Percentiles rank a stretch among this genome's conserved stretches.
Evolutionary conservation across 2,888 invertebrate genomes (phyloP).

Genomic region (Desoria tigrina): DNA sequence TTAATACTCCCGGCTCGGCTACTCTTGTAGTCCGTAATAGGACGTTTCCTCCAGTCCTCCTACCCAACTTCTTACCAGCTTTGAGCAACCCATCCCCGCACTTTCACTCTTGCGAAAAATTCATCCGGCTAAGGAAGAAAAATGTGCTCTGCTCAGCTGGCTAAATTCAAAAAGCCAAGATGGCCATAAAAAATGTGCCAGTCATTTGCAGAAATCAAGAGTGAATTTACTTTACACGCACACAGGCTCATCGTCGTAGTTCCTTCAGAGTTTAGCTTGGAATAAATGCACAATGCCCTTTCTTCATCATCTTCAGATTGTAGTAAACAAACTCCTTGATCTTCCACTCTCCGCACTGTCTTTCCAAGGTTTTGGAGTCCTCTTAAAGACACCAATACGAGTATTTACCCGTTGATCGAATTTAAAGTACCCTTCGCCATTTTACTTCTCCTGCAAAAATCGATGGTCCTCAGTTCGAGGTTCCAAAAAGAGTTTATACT

Average conservation of each 20-base stretch:
- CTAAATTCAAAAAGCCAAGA: slow-evolving; percentile 14
- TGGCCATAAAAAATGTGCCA: slow-evolving; percentile 15
- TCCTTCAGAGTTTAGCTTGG: too few species aligned
- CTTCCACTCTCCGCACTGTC: too few species aligned
- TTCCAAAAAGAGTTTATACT: too few species aligned
- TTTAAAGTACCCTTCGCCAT: slow-evolving; percentile 13
- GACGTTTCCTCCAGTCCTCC: too few species aligned
- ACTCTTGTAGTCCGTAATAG: too few species aligned
- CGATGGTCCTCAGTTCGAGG: too few species aligned
- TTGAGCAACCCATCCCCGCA: background rate
- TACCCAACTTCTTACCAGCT: too few species aligned
- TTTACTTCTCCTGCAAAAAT: background rate
- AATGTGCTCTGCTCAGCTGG: slow-evolving; percentile 12
- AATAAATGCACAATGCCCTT: too few species aligned
- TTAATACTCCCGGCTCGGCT: too few species aligned
- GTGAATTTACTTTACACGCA: slow-evolving; percentile 5
- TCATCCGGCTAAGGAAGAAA: slow-evolving; percentile 10
- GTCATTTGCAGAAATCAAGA: slow-evolving; percentile 20
- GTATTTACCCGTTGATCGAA: slow-evolving; percentile 2
- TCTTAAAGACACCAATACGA: background rate
- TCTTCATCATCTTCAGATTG: too few species aligned
- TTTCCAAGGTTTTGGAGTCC: too few species aligned
- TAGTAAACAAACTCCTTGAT: too few species aligned
- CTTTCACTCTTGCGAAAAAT: slow-evolving; percentile 2
- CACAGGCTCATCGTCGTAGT: background rate